These are phyloP conservation scores for Enchytraeus crypticus DNA, from an alignment of 2,888 invertebrate species.

Conservation along the genomic window DNA sequence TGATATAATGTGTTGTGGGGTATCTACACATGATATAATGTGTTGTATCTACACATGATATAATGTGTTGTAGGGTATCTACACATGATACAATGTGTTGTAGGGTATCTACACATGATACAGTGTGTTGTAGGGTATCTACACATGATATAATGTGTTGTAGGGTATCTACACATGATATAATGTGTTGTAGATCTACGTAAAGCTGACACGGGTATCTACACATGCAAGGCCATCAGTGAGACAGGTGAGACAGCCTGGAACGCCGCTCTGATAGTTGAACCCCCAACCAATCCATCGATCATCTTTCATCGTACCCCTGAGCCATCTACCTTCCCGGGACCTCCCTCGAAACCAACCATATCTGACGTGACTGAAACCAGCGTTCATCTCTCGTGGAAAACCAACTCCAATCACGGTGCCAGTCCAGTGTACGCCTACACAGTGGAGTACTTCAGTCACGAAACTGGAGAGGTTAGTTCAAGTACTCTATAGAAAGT, in stretches of 20 bases:
- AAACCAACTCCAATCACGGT: slow-evolving; percentile 28
- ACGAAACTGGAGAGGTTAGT: slow-evolving; percentile 54
- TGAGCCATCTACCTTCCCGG: slow-evolving; percentile 31
- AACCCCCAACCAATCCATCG: slow-evolving; percentile 53
- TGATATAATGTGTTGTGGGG: no score
- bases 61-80: no score
- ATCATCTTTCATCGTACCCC: slow-evolving; percentile 31
- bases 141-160: no score
- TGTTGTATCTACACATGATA: no score
- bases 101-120: no score
- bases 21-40: no score
- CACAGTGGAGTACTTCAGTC: slow-evolving; percentile 39
- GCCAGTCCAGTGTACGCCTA: slow-evolving; percentile 27
- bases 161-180: no score
- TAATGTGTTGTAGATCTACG: slow-evolving; percentile 57
- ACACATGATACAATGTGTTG: no score
- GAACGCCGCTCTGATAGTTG: slow-evolving; percentile 47
- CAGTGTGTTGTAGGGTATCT: no score
- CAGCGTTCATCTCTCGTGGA: slow-evolving; percentile 25
- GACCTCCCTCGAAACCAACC: slow-evolving; percentile 26
- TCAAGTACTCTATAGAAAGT: no score
- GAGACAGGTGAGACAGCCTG: slow-evolving; percentile 66
- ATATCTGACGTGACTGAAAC: slow-evolving; percentile 26
- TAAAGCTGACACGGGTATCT: slow-evolving; percentile 63
- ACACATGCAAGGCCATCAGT: slow-evolving; percentile 71